These are phyloP conservation scores for Palloptera scutellata DNA, from an alignment of 2,888 invertebrate genomes.

Conservation along the genomic window DNA sequence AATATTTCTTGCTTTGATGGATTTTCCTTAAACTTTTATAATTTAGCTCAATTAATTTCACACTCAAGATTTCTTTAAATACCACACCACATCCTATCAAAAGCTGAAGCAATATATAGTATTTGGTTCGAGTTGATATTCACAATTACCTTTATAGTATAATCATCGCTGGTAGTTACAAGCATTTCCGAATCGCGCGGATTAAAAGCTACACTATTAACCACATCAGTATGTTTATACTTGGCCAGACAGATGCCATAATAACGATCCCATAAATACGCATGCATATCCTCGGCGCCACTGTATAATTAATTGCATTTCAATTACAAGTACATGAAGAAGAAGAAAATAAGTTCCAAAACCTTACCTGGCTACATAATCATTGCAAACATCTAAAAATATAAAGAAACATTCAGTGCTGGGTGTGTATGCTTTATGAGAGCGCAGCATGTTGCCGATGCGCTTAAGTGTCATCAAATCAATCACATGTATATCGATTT, in stretches of 20 bases:
- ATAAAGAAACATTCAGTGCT: constrained; percentile 88
- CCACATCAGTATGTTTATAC: constrained; percentile 80
- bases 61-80: no score
- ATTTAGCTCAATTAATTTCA: no score
- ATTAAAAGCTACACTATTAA: constrained; percentile 87
- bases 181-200: constrained; percentile 81
- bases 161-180: constrained; percentile 84
- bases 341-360: not conserved
- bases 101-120: no score
- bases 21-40: no score
- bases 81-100: no score
- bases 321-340: not conserved
- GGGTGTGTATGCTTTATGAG: constrained; percentile 84
- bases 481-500: constrained; percentile 87
- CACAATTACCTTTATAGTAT: constrained; percentile 70
- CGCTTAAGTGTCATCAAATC: constrained; percentile 78
- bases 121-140: not conserved
- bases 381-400: constrained; percentile 81
- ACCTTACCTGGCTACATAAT: constrained; percentile 81
- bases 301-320: constrained; percentile 62
- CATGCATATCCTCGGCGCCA: constrained; percentile 84
- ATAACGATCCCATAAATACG: constrained; percentile 85
- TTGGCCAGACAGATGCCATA: constrained; percentile 80
- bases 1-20: no score
- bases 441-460: constrained; percentile 79